Conservation (phyloP, 2,888 invertebrate genomes). For the Limnephilus auricula region DNA sequence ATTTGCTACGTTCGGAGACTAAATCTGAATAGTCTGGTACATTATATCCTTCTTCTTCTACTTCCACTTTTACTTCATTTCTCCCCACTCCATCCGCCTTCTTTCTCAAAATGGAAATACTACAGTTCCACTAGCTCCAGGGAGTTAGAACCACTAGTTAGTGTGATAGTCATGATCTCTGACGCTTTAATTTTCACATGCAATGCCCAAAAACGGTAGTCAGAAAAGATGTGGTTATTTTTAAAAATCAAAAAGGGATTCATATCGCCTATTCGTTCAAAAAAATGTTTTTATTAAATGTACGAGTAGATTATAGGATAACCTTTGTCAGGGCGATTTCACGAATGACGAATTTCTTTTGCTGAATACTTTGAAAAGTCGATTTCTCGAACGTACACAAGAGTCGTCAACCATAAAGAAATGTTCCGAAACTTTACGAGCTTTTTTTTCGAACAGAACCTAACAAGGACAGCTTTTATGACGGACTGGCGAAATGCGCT, state of each 20-base stretch:
- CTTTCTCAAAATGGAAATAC: too few relatives aligned
- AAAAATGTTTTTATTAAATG: background rate
- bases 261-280: too few relatives aligned
- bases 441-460: background rate
- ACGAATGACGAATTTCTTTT: constrained; percentile 15
- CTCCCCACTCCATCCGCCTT: fast-evolving
- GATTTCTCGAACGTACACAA: constrained; percentile 22
- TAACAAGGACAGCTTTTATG: background rate
- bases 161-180: too few relatives aligned
- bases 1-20: too few relatives aligned
- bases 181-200: too few relatives aligned
- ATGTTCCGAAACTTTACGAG: constrained; percentile 6
- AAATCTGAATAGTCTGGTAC: background rate
- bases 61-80: background rate
- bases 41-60: background rate
- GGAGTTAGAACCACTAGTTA: too few relatives aligned
- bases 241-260: background rate
- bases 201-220: too few relatives aligned
- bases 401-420: constrained; percentile 22
- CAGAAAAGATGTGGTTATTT: background rate
- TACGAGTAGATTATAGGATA: background rate
- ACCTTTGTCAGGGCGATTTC: constrained; percentile 21
- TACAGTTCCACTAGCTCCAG: too few relatives aligned
- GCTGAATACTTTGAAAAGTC: background rate
- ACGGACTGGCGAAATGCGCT: background rate